Evolutionary conservation across 2,113 vertebrate species (phyloP), one percentile per base, ranked within the genome.

Genomic region (Nibea albiflora): DNA sequence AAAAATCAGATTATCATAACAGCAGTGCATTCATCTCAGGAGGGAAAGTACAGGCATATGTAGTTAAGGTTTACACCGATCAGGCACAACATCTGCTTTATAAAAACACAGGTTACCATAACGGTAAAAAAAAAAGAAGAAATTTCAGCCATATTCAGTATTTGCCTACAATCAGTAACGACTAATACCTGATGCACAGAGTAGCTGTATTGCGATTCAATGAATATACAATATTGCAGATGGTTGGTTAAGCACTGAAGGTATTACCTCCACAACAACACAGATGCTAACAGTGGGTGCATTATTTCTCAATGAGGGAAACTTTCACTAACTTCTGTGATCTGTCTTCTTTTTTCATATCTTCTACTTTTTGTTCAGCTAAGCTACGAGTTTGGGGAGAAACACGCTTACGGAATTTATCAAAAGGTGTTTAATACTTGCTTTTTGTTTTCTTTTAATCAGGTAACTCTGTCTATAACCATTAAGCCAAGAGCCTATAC

Each of bases 21-120:
- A 91, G 87, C 89, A 93, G 89, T 91, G 92, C 92, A 92, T 76
- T 90, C 88, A 42, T 92, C 80, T 88, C 22, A 81, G 82, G 64
- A 88, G 83, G 78, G 72, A 76, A 88, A 76, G 73, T 64, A 92
- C 88, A 93, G 89, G 85, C 90, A 93, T 80, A 76, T 66, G 66
- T 67, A 88, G 72, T 78, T 73, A 76, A 84, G 85, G 84, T 86
- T 89, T 77, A 87, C 85, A 92, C 75, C 73, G 54, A 88, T 88
- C 85, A 92, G 92, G 91, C 90, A 93, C 91, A 69, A 88, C 78
- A 78, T 86, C 65, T 88, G 65, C 67, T 88, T 39, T 73, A 46
- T 61, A 50, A 87, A 87, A 89, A 81, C 35, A 84, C 28, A 88
- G 58, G 52, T 58, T 49, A 81, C 61, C 56, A 61, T 65, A 78